Evolutionary conservation across 2,888 invertebrate genomes (phyloP).

Genomic region (Melanophora roralis): DNA sequence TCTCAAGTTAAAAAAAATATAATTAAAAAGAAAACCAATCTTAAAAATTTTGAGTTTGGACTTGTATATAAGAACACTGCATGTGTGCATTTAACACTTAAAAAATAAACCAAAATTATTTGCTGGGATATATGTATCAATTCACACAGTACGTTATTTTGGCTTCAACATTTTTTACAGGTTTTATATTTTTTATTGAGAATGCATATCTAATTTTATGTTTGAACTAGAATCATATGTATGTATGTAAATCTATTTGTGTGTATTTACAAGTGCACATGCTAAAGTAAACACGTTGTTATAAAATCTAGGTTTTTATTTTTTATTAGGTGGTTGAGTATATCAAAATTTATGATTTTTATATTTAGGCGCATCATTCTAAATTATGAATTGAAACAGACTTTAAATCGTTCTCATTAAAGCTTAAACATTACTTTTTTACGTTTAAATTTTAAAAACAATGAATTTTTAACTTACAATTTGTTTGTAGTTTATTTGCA

Average conservation of each 20-base stretch:
- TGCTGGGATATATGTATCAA: neutral
- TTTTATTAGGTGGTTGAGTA: constrained; percentile 27
- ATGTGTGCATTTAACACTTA: no score
- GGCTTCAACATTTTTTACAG: neutral
- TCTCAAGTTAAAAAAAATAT: no score
- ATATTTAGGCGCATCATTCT: neutral
- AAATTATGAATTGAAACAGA: neutral
- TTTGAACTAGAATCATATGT: constrained; percentile 1
- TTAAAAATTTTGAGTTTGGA: no score
- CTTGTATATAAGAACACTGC: no score
- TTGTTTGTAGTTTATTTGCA: no score
- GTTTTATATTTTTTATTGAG: neutral
- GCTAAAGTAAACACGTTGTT: constrained; percentile 37
- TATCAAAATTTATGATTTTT: constrained; percentile 51
- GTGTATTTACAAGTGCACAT: no score
- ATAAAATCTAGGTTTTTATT: constrained; percentile 44
- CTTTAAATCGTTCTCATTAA: constrained; percentile 46
- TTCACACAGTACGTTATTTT: neutral
- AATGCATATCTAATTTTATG: constrained; percentile 58
- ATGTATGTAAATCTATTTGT: neutral
- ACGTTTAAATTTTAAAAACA: constrained; percentile 11
- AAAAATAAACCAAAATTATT: no score
- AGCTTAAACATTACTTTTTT: constrained; percentile 50
- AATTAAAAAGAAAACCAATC: no score
- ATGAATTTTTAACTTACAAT: constrained; percentile 8